Evolutionary conservation across 2,888 invertebrate species (phyloP), one percentile per base, ranked within the genome.

Genomic region (Resseliella maxima): DNA sequence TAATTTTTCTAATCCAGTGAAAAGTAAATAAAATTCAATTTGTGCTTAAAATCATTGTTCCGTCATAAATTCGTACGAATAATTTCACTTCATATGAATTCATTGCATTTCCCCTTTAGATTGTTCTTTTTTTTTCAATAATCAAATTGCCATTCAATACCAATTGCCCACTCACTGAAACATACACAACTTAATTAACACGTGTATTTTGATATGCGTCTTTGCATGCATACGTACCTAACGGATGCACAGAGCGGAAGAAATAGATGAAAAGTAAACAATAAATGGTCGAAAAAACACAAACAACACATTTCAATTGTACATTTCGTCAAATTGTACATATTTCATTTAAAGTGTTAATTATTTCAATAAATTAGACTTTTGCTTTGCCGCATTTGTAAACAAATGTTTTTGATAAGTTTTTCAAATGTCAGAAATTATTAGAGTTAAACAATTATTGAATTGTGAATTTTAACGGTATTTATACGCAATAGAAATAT

Each of bases 1-100:
- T 27, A 31, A 31, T 72, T 72, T 72, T 72, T 72, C 72, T 72
- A 72, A 72, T 72, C 72, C 72, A 72, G 10, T 72, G 72, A 72
- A 35, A 31, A 72, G 18, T 31, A 72, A 59, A n/a, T 15, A 59
- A 59, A 41, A n/a, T n/a, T 59, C 2, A 59, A 59, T 8, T 27
- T n/a, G 5, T 72, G 35, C n/a, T 72, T 31, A 31, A 72, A 72
- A 31, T 31, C 72, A 72, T 24, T 72, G 72, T 72, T 72, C 72
- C 72, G 31, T 6, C 15, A 72, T 72, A 35, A 3, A 24, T 59
- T 59, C 31, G n/a, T 8, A 59, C 50, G 27, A n/a, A 15, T 72
- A 15, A n/a, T 31, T 72, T 72, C 72, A 72, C 31, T 72, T 72
- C 72, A 72, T n/a, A 35, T 15, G 72, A 72, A 72, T 59, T 24